Conservation (phyloP, 2,888 invertebrate species). For the Daptonema setosum region DNA sequence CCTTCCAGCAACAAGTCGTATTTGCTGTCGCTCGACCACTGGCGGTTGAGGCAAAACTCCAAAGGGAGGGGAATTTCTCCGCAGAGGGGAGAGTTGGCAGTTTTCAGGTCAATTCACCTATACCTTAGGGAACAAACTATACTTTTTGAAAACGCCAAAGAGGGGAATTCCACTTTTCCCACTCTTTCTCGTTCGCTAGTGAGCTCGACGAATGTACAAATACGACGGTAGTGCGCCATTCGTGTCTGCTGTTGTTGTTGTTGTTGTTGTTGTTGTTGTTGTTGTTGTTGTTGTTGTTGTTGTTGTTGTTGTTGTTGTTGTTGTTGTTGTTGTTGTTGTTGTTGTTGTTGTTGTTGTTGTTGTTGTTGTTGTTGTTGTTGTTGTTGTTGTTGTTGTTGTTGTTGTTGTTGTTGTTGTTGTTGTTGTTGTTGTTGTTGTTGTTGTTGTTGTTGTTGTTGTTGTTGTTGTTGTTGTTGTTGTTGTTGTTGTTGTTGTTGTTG, state of each 20-base stretch:
- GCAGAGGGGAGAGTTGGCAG: too few species aligned
- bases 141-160: too few species aligned
- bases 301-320: constrained; percentile 3
- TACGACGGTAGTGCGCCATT: too few species aligned
- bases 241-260: not conserved
- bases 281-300: constrained; percentile 5
- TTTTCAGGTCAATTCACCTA: too few species aligned
- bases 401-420: constrained; percentile 2
- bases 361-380: constrained; percentile 6
- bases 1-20: too few species aligned
- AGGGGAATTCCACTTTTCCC: too few species aligned
- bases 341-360: constrained; percentile 5
- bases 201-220: too few species aligned
- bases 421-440: constrained; percentile 3
- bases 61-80: too few species aligned
- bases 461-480: constrained; percentile 36
- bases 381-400: not conserved
- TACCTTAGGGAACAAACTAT: too few species aligned
- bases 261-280: constrained; percentile 1
- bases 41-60: too few species aligned
- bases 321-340: constrained; percentile 3
- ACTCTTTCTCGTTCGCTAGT: not conserved
- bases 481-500: not conserved
- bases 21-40: too few species aligned
- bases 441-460: constrained; percentile 42